Evolutionary conservation across 2,797 vertebrate species (phyloP), one percentile per base, ranked within the genome.

Genomic region (Saguinus oedipus): DNA sequence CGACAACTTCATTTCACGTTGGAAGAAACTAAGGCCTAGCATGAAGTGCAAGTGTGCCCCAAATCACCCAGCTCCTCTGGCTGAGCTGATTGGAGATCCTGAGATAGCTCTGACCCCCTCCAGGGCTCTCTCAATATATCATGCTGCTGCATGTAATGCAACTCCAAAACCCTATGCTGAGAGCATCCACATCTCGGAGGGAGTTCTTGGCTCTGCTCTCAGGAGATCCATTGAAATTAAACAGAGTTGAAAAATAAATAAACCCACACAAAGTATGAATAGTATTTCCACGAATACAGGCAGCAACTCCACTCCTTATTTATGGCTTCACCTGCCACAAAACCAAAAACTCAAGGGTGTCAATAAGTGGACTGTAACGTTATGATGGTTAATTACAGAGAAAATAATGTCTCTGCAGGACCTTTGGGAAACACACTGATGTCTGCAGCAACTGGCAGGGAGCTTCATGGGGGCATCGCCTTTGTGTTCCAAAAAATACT

Each of bases 331-430:
- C 82, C 27, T 83, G 48, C 68, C 22, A 88, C 0, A 14, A 88
- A 87, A 86, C 72, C 44, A 79, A 97, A 97, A 82, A 90, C 75
- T 94, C 86, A 61, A 96, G 57, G n/a, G 55, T 84, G 61, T 94
- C 79, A 39, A 76, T 94, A 87, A 91, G 92, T 57, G 82, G 78
- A 92, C 10, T 26, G 17, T 44, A 86, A 84, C 9, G 14, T 33
- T 36, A 80, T 84, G 89, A 84, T 46, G 76, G 88, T 84, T 81
- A 81, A 90, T 81, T 78, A n/a, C 46, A 76, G 30, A 80, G 90
- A 72, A 17, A 83, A 57, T 68, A 75, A 8, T 12, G 33, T 93
- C 81, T 72, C 48, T 5, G 6, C 6, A 53, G 74, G 48, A 15
- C 64, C 48, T 9, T 15, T 14, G 9, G 36, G 76, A 91, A 95